These are phyloP conservation scores for Falco biarmicus DNA, from an alignment of 2,797 vertebrate genomes.

Conservation along the genomic window DNA sequence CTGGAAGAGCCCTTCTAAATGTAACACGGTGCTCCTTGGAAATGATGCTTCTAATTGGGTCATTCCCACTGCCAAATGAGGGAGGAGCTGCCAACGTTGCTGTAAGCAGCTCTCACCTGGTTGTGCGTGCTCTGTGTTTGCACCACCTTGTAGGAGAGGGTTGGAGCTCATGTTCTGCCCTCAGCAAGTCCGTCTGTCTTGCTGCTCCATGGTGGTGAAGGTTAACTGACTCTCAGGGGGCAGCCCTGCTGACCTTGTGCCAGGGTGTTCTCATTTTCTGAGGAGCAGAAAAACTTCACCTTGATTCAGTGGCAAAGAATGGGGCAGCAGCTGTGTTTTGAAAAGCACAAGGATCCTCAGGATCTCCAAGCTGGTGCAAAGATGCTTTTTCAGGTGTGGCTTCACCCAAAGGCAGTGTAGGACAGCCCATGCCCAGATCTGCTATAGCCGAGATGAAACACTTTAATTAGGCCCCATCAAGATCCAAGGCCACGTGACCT, in stretches of 20 bases:
- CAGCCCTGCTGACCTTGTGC: neutral
- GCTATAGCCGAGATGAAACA: neutral
- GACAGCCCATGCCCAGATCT: neutral
- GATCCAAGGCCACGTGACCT: neutral
- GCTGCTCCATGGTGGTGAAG: neutral
- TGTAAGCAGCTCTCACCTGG: neutral
- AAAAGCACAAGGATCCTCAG: neutral
- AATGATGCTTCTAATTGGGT: neutral
- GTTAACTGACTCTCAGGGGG: neutral
- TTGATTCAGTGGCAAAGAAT: neutral
- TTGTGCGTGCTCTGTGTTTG: rapidly evolving
- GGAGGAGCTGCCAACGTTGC: neutral
- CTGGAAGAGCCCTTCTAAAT: neutral
- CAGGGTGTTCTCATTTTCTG: neutral
- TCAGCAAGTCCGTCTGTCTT: neutral
- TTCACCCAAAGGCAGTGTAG: neutral
- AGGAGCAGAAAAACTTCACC: neutral
- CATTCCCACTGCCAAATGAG: neutral
- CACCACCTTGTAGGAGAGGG: neutral
- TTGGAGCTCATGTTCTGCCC: neutral
- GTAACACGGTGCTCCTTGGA: neutral
- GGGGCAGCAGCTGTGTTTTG: neutral
- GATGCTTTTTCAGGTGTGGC: neutral
- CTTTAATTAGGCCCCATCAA: neutral
- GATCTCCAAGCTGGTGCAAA: neutral